phyloP scores from a whole-genome alignment of 2,113 vertebrate species.

The Centropristis striata region DNA sequence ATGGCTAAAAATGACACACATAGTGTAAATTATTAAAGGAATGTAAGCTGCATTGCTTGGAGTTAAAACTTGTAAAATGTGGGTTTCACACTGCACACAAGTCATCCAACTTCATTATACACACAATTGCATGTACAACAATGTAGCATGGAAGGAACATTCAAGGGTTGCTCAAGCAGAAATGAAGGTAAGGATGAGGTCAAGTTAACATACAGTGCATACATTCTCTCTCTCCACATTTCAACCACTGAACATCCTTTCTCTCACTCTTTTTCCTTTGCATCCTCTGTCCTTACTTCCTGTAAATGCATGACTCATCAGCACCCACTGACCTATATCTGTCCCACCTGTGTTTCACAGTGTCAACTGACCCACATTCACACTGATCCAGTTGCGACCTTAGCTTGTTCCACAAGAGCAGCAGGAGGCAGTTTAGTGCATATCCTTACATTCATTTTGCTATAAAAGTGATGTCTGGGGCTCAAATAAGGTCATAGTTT shows the following conservation, averaged over 20 bases:
- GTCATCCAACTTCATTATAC: not conserved
- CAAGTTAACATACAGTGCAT: constrained; percentile 9
- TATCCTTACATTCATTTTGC: not conserved
- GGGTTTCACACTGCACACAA: not conserved
- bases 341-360: constrained; percentile 71
- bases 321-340: constrained; percentile 70
- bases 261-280: not conserved
- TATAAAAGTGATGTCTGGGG: not conserved
- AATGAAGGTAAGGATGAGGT: not conserved
- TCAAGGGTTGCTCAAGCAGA: not conserved
- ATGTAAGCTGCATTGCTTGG: not conserved
- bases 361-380: constrained; percentile 67
- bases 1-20: not conserved
- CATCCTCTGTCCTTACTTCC: constrained; percentile 7
- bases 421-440: constrained; percentile 14
- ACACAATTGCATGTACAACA: not conserved
- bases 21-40: constrained; percentile 3
- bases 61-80: not conserved
- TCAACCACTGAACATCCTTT: not conserved
- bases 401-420: constrained; percentile 24
- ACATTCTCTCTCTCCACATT: not conserved
- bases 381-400: constrained; percentile 55
- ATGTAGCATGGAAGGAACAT: not conserved
- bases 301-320: constrained; percentile 66
- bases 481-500: not conserved